phyloP scores from a whole-genome alignment of 1,140 invertebrate genomes.

The Panagrolaimus sp. region DNA sequence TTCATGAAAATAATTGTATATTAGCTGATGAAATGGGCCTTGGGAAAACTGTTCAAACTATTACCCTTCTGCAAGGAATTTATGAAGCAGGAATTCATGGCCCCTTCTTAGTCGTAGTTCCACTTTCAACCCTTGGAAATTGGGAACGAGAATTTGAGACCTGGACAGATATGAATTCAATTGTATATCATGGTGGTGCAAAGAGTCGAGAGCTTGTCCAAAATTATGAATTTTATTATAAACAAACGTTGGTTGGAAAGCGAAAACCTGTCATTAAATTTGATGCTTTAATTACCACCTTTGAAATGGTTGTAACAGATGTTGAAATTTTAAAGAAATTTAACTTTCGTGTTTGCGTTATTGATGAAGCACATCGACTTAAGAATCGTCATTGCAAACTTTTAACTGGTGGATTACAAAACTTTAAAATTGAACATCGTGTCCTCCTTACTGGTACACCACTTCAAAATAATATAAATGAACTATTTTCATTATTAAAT shows the following conservation, averaged over 20 bases:
- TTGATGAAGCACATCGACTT: constrained; percentile 96
- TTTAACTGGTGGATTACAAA: constrained; percentile 78
- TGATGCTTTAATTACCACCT: constrained; percentile 96
- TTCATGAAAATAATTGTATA: constrained; percentile 92
- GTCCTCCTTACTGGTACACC: constrained; percentile 95
- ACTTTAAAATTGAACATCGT: constrained; percentile 86
- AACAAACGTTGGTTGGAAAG: constrained; percentile 67
- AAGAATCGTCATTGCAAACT: constrained; percentile 99
- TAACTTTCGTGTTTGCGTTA: constrained; percentile 90
- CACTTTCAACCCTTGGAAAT: constrained; percentile 97
- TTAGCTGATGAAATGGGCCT: constrained; percentile 99
- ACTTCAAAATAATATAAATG: constrained; percentile 93
- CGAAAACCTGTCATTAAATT: constrained; percentile 73
- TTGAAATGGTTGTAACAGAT: constrained; percentile 89
- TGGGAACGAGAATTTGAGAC: constrained; percentile 99
- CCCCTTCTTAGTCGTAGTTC: constrained; percentile 94
- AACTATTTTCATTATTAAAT: constrained; percentile 93
- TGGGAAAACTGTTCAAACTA: constrained; percentile 90
- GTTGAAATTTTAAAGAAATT: constrained; percentile 86
- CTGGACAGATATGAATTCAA: constrained; percentile 98
- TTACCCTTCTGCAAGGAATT: constrained; percentile 84
- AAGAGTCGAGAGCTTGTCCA: constrained; percentile 93
- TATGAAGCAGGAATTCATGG: constrained; percentile 74
- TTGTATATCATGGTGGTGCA: constrained; percentile 87
- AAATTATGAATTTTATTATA: constrained; percentile 98